phyloP scores from a whole-genome alignment of 2,113 vertebrate species.

The Amblyornis subalaris region DNA sequence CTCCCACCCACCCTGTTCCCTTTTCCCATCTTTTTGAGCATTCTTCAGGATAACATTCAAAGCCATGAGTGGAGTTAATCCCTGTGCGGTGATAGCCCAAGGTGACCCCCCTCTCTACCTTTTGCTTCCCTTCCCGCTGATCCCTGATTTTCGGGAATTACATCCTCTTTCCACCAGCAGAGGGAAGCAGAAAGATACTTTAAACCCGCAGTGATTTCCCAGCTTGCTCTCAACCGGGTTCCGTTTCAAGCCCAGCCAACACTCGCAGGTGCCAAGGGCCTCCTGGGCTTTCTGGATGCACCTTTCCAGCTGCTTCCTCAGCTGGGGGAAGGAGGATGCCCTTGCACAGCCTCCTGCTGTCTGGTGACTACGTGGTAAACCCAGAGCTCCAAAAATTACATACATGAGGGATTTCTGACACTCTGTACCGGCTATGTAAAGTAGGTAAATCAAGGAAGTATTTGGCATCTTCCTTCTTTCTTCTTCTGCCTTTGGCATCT shows the following conservation, averaged over 20 bases:
- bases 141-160: accelerated
- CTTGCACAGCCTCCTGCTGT: not conserved
- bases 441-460: slow-evolving; percentile 5
- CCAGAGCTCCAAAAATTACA: not conserved
- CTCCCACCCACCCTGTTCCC: not conserved
- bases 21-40: not conserved
- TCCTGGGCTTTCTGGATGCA: not conserved
- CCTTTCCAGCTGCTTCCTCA: not conserved
- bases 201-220: accelerated
- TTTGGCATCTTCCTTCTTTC: slow-evolving; percentile 35
- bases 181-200: slow-evolving; percentile 34
- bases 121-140: accelerated
- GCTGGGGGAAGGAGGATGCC: not conserved
- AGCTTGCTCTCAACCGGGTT: not conserved
- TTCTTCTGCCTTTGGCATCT: slow-evolving; percentile 53
- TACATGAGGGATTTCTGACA: not conserved
- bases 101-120: not conserved
- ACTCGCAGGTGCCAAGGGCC: not conserved
- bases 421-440: not conserved
- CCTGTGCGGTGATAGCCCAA: too few relatives aligned
- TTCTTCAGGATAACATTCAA: not conserved
- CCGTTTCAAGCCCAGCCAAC: not conserved
- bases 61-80: too few relatives aligned
- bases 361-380: not conserved
- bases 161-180: not conserved